Base-by-base conservation (phyloP, 1,140 invertebrate genomes). In the Drosophila serrata region DNA sequence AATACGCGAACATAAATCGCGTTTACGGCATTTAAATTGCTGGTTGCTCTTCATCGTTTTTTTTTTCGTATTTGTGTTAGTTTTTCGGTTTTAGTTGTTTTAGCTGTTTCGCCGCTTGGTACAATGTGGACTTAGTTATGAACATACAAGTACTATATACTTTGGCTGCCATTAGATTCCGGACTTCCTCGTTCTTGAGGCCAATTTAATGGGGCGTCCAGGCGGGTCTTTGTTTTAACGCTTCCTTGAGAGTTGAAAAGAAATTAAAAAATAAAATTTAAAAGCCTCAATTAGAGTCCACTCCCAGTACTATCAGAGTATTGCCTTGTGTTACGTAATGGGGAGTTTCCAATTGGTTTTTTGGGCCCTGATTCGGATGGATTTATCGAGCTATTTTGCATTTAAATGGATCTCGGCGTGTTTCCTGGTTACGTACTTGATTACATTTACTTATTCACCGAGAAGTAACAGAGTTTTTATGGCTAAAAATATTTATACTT, bases 1-100 rank as follows among this genome's bases (percentile, higher is more conserved):
- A 76, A 85, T 80, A 80, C 65, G 70, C 55, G 81, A 79, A 65
- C 81, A 76, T 80, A 85, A 80, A 85, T 85, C 40, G 72, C 73
- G 59, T 81, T 85, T 81, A 84, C 70, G 59, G 77, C 81, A 85
- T 67, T 77, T 49, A 80, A 84, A 84, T 80, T 68, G 81, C 48
- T 67, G 61, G 33, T 69, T 33, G 53, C 43, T 48, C 64, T 58
- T 70, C 65, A 29, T 72, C 42, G 24, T 58, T 46, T 37, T 33
- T 6, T 13, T 24, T 17, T 4, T 7, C n/a, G n/a, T 39, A 15
- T 4, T 43, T 42, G 13, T 70, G 58, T 53, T 78, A 75, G 65
- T 59, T 35, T 31, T 74, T 56, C 27, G 65, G 31, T 24, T 57
- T 64, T 64, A 48, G 64, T 40, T 51, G 55, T 63, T 60, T n/a